Evolutionary conservation across 2,888 invertebrate genomes (phyloP), one percentile per base, ranked within the genome.

Genomic region (Malacosoma neustria): DNA sequence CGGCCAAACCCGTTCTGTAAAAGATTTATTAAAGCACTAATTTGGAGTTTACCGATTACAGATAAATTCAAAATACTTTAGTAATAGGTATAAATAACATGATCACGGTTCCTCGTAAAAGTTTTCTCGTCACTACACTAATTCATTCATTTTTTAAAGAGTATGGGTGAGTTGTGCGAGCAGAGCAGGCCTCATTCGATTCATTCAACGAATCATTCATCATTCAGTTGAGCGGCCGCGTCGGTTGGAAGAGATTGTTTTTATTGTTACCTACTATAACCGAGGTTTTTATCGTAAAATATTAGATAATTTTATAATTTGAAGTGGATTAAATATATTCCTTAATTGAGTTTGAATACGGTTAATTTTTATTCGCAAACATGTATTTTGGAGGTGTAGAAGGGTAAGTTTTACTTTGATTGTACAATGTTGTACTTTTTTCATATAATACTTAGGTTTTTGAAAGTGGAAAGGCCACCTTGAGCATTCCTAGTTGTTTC

Each of bases 381-480:
- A 64, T 62, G 73, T 79, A 67, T 61, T 84, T 81, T 43, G 84
- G 80, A 33, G 84, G 84, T 30, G 72, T 82, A 14, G 84, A 84
- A 61, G 84, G 84, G 84, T 84, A 44, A 68, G 80, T 65, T 39
- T 36, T 36, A 36, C 14, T 11, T 30, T 11, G 13, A 34, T 29
- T 30, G 15, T 35, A 37, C 33, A 30, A 37, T 44, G 33, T 33
- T 36, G 39, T 48, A 45, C 30, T 38, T 11, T 38, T 31, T 45
- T 45, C 42, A 40, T 38, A 29, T 15, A 33, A 38, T 44, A 42
- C 42, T 41, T 45, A 47, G 46, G 15, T 33, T 37, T 51, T 57
- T 45, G 72, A 81, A 73, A 81, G 81, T 79, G 63, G 72, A 79
- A 80, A 75, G 72, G 68, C 46, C 46, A 60, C 80, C 79, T 82